These are phyloP conservation scores for Turritopsis dohrnii DNA, from an alignment of 30 jellyfish, hydroid and myxozoan genomes.

Conservation along the genomic window DNA sequence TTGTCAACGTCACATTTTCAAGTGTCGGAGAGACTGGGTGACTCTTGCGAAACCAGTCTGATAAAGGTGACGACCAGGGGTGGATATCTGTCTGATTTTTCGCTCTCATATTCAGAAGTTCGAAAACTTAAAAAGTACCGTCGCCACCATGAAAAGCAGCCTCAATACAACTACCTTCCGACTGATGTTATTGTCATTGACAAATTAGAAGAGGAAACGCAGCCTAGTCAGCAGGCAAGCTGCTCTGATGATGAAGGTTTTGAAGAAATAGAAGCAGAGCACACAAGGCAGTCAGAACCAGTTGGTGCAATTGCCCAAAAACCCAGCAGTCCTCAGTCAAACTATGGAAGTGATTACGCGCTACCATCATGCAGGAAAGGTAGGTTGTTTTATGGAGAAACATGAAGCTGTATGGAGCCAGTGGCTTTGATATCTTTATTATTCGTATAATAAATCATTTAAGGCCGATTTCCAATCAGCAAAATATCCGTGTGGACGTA, in stretches of 20 bases:
- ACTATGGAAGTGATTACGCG: neutral
- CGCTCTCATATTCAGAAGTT: conserved; percentile 24
- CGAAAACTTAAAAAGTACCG: conserved; percentile 17
- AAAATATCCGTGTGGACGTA: too few relatives aligned
- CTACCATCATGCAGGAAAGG: neutral
- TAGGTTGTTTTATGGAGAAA: too few relatives aligned
- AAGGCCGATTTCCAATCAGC: too few relatives aligned
- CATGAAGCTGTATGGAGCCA: too few relatives aligned
- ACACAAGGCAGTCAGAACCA: neutral
- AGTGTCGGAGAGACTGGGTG: conserved; percentile 28
- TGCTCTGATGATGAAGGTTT: conserved; percentile 15
- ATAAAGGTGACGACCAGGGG: conserved; percentile 23
- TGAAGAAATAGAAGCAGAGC: conserved; percentile 16
- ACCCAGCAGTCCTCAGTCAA: neutral
- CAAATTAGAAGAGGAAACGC: neutral
- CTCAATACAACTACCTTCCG: conserved; percentile 17
- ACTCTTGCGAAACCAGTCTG: conserved; percentile 12
- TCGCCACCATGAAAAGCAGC: neutral
- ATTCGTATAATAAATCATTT: too few relatives aligned
- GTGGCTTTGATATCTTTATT: too few relatives aligned
- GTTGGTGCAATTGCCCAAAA: neutral
- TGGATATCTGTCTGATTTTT: conserved; percentile 31
- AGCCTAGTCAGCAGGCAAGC: neutral
- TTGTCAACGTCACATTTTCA: conserved; percentile 32
- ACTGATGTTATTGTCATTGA: conserved; percentile 27